Base-by-base conservation (phyloP, 2,797 vertebrate species). In the Lacerta viridis region DNA sequence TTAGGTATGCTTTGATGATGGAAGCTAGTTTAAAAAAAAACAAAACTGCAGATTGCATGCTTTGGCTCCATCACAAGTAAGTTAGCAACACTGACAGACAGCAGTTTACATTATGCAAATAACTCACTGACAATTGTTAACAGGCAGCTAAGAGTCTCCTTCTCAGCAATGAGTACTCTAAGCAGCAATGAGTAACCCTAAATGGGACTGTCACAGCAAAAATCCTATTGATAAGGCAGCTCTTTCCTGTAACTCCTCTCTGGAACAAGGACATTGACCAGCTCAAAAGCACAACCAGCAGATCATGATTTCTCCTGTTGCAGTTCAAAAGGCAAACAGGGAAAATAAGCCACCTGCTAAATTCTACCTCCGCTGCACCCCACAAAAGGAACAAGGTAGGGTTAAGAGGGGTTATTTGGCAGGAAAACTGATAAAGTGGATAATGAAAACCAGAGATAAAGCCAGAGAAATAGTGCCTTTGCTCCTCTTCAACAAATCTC, bases 181-280 rank as follows among this genome's bases (percentile, higher is more conserved):
- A 86, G 55, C 82, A 93, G 90, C 59, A 90, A 89, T 72, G 91
- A 72, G 85, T 91, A 93, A 95, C 92, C 92, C 86, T 93, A 91
- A 83, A 36, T 20, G 90, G 85, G 39, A 66, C 59, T 89, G 78
- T 4, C 64, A 64, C 36, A 92, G 93, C 90, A 96, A 91, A 93
- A 93, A 83, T 92, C 81, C 81, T 84, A 88, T 88, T 36, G 88
- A 91, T 91, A 91, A 88, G 91, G 87, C 81, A 91, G 74, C 88
- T 88, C 39, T 11, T 36, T 85, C 88, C 82, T 89, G 55, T 29
- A 80, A 20, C 90, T 91, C 88, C 80, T 86, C 88, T 90, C 86
- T 88, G 69, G 86, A 55, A 92, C 88, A 88, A 88, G 27, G 39
- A 84, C 50, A 3, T 7, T 82, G 75, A 80, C 69, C 80, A 77